Base-by-base conservation (phyloP, 2,888 invertebrate genomes). In the Prionchulus punctatus region DNA sequence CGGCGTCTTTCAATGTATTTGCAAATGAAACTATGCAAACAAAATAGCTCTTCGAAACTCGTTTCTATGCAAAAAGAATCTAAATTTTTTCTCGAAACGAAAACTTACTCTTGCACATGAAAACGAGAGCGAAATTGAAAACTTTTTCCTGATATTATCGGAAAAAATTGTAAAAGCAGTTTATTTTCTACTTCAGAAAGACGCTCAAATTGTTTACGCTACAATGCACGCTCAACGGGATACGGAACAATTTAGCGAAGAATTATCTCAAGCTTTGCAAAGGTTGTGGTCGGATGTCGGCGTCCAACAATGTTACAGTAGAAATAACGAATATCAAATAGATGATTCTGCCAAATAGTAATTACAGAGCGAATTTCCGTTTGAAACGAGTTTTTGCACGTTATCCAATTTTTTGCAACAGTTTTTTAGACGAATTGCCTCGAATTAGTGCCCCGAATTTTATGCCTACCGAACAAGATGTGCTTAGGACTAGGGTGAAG, bases 311-410 rank as follows among this genome's bases (percentile, higher is more conserved):
- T 98, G 96, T 79, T 98, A 96, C 79, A 88, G 90, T 60, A 84
- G 96, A 76, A 91, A 91, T 77, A 98, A 98, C 80, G 98, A 98
- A 82, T 98, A 98, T 79, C 98, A 98, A 80, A 85, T 96, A 76
- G 96, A 96, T 78, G 96, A 98, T 78, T 96, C 94, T 70, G 96
- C 96, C 74, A 96, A 96, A 90, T 96, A 96, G 94, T 96, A 77
- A 85, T 89, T 60, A 64, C 18, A n/a, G 55, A 25, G 18, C 54
- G 18, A 36, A 18, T 36, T 18, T 18, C 12, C 36, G 18, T 45
- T 45, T 23, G 15, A 45, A 23, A 36, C 18, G 18, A 36, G 18
- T 18, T 36, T 36, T 12, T 36, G 12, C 7, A 18, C 18, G 21
- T n/a, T 12, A 21, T 47, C n/a, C 4, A n/a, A n/a, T n/a, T 7